A percentile compares a stretch with the other conserved stretches of the same genome.
Conservation (phyloP, 1,140 invertebrate species). For the Phymorhynchus buccinoides region DNA sequence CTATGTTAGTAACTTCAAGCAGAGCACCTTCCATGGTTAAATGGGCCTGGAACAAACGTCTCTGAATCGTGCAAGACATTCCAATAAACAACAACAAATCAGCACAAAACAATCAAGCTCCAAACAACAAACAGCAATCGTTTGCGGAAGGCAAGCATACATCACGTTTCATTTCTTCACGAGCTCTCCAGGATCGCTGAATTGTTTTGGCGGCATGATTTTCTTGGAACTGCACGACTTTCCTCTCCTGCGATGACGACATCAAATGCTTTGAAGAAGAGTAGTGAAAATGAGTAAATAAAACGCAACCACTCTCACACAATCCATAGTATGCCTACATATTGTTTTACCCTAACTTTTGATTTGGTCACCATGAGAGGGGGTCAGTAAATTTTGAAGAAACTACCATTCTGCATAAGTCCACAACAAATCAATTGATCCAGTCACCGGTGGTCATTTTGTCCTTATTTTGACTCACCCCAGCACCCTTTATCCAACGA, state of each 20-base stretch:
- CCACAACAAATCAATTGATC: too few relatives aligned
- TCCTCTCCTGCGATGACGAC: neutral
- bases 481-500: too few relatives aligned
- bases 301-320: too few relatives aligned
- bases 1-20: neutral
- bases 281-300: too few relatives aligned
- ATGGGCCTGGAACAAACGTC: neutral
- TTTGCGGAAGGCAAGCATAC: neutral
- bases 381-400: too few relatives aligned
- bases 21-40: neutral
- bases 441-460: too few relatives aligned
- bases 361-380: too few relatives aligned
- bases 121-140: neutral
- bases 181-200: slow-evolving; percentile 47
- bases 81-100: neutral
- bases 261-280: neutral
- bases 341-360: too few relatives aligned
- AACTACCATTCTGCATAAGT: too few relatives aligned
- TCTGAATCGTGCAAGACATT: neutral
- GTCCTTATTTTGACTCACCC: too few relatives aligned
- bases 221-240: neutral
- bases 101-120: neutral
- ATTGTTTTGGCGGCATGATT: slow-evolving; percentile 53
- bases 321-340: too few relatives aligned
- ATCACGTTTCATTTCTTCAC: slow-evolving; percentile 27